Percentiles rank a stretch among this genome's conserved stretches.
Evolutionary conservation across 1,140 invertebrate species (phyloP).

Genomic region (Metaphire vulgaris): DNA sequence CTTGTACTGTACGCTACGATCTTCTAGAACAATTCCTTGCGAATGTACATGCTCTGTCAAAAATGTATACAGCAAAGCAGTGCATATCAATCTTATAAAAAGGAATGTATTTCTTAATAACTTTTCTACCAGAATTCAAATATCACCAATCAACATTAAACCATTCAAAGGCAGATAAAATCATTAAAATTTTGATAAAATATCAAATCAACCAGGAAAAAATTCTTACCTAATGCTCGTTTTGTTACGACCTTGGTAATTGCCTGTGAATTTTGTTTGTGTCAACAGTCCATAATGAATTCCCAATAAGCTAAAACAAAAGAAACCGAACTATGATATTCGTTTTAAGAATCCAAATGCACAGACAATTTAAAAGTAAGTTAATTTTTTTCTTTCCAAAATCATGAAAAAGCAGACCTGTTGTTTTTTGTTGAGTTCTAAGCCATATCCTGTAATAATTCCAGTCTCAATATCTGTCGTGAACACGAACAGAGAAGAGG

Average conservation of each 20-base stretch:
- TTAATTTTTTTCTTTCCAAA: no score
- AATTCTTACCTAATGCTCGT: constrained; percentile 43
- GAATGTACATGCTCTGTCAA: constrained; percentile 80
- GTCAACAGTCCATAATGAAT: constrained; percentile 65
- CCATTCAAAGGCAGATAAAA: no score
- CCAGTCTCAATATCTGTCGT: constrained; percentile 62
- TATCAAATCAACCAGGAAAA: no score
- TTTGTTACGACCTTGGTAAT: constrained; percentile 65
- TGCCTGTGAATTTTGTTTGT: constrained; percentile 63
- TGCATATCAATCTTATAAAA: no score
- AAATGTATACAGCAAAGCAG: no score
- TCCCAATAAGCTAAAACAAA: constrained; percentile 47
- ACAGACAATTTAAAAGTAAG: neutral
- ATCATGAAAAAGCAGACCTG: neutral
- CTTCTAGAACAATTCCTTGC: constrained; percentile 85
- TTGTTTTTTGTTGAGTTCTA: neutral
- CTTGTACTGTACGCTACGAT: constrained; percentile 95
- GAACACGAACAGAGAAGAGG: constrained; percentile 59
- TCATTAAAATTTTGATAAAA: no score
- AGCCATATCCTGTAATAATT: constrained; percentile 61
- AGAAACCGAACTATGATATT: no score
- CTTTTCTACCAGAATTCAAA: no score
- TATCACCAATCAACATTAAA: no score
- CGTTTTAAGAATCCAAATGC: no score
- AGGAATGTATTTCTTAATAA: no score